Evolutionary conservation across 2,888 invertebrate genomes (phyloP).

Genomic region (Entomobrya proxima): DNA sequence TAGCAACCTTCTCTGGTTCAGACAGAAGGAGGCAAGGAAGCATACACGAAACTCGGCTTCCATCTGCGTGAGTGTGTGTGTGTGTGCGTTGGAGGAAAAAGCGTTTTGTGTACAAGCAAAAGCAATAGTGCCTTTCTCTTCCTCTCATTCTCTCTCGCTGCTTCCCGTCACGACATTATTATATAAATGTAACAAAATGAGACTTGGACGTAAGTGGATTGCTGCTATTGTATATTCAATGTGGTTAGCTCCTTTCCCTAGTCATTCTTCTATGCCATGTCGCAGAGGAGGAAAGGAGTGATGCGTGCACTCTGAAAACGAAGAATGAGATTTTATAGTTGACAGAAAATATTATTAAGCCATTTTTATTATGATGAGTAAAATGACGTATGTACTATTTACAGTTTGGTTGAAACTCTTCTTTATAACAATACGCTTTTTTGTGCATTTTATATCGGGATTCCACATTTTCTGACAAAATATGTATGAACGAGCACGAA

Average conservation of each 20-base stretch:
- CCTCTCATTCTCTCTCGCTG: neutral
- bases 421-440: neutral
- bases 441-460: neutral
- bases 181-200: slow-evolving; percentile 45
- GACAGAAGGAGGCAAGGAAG: neutral
- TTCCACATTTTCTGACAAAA: neutral
- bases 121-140: neutral
- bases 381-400: slow-evolving; percentile 21
- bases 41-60: slow-evolving; percentile 1
- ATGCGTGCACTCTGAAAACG: slow-evolving; percentile 42
- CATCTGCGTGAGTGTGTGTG: slow-evolving; percentile 8
- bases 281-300: neutral
- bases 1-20: neutral
- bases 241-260: slow-evolving; percentile 43
- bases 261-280: slow-evolving; percentile 31
- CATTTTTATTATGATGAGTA: slow-evolving; percentile 40
- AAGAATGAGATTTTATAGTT: slow-evolving; percentile 59
- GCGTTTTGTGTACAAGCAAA: slow-evolving; percentile 24
- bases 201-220: slow-evolving; percentile 58
- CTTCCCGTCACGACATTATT: neutral
- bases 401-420: neutral
- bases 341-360: slow-evolving; percentile 62
- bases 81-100: slow-evolving; percentile 33
- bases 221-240: slow-evolving; percentile 41
- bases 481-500: neutral